Evolutionary conservation across 2,888 invertebrate species (phyloP), one percentile per base, ranked within the genome.

Genomic region (Caenorhabditis becei): DNA sequence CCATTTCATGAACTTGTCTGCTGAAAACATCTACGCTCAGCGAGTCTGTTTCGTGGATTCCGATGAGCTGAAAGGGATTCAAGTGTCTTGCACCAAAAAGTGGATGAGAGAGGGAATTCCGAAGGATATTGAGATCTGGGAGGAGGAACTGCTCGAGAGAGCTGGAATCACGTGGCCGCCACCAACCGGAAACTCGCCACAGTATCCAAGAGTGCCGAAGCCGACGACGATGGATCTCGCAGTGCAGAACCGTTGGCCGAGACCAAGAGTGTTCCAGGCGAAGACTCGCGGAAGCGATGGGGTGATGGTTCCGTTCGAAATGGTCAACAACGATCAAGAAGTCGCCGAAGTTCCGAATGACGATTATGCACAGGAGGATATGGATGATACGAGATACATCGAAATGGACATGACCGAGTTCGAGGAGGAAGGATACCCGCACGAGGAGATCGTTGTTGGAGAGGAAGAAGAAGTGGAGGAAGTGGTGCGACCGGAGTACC

Each of bases 111-210:
- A 65, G 1, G 83, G 83, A 26, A 79, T 86, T n/a, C 86, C 86
- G 4, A 47, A 44, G 16, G 35, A 35, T 3, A 59, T 77, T 8
- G 87, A 87, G 66, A 54, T 83, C 0, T 87, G 87, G 87, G 87
- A 87, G 32, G 82, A 86, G 53, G 87, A 87, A 58, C 53, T 87
- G 20, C 56, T 87, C 11, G 87, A 87, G 11, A 74, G 58, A 26
- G 86, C 78, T 14, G 83, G 86, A 37, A 82, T 81, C 7, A 14
- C 49, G n/a, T 59, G 86, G 63, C 66, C 74, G 11, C 41, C 41
- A 16, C 8, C 26, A 0, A 18, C 47, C 5, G 70, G 80, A 78
- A 51, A 67, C 58, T 24, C 72, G 47, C 16, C 58, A 77, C 53
- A 28, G 23, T 49, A 37, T 14, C 7, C 8, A 1, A 44, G 44